Conservation (phyloP, 2,797 vertebrate species). For the Heliangelus exortis region DNA sequence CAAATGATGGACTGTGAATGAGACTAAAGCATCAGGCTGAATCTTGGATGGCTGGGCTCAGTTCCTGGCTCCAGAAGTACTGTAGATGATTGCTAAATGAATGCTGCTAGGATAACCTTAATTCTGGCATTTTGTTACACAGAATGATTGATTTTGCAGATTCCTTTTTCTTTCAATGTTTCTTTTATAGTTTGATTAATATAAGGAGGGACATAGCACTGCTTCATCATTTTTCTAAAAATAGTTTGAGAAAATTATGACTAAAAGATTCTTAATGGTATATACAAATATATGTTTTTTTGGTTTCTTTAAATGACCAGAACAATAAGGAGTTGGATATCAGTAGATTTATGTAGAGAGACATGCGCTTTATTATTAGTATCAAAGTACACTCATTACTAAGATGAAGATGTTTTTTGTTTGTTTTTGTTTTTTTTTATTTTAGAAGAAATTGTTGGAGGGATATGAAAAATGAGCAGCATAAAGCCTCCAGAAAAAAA, state of each 20-base stretch:
- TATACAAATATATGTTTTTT: background rate
- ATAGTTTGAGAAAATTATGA: background rate
- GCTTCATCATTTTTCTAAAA: background rate
- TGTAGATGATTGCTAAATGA: constrained; percentile 12
- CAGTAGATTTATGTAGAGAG: background rate
- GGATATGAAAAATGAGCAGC: background rate
- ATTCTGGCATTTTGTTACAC: constrained; percentile 9
- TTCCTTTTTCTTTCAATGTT: constrained; percentile 23
- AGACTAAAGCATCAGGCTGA: constrained; percentile 30
- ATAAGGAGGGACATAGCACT: background rate
- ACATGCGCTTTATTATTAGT: background rate
- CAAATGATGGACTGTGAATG: constrained; percentile 42
- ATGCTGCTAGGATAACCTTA: background rate
- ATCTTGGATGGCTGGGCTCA: constrained; percentile 29
- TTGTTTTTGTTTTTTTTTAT: background rate
- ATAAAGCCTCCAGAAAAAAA: background rate
- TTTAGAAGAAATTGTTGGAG: background rate
- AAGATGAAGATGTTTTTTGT: too few species aligned
- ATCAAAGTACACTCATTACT: background rate
- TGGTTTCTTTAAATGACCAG: background rate
- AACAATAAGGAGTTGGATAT: background rate
- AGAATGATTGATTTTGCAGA: constrained; percentile 49
- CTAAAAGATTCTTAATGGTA: background rate
- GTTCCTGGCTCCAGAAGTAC: constrained; percentile 42
- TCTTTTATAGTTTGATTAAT: constrained; percentile 36